These are phyloP conservation scores for Monochamus alternatus DNA, from an alignment of 2,888 invertebrate species.

Conservation along the genomic window DNA sequence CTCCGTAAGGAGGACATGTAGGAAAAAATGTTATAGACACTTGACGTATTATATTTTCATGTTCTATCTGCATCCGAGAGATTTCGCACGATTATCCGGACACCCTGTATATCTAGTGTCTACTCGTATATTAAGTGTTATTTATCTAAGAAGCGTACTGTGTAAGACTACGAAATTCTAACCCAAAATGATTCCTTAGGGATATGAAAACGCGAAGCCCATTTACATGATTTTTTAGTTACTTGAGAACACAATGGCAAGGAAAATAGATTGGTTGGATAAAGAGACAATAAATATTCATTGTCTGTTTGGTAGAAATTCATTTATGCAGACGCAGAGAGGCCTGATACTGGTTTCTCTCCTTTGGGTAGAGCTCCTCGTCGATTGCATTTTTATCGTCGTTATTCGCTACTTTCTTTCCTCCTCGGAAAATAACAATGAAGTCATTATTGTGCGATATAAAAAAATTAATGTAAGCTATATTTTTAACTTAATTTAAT, in stretches of 20 bases:
- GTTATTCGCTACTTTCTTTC: slow-evolving; percentile 19
- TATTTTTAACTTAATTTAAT: neutral
- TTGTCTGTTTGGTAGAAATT: slow-evolving; percentile 48
- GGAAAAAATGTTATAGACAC: no score
- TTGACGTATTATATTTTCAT: no score
- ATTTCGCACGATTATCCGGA: no score
- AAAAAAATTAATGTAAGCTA: neutral
- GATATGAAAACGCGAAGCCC: slow-evolving; percentile 1
- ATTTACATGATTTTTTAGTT: slow-evolving; percentile 34
- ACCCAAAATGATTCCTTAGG: neutral
- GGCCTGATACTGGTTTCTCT: slow-evolving; percentile 41
- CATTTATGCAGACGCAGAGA: slow-evolving; percentile 45
- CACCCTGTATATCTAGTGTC: no score
- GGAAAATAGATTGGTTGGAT: slow-evolving; percentile 20
- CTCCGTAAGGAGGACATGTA: no score
- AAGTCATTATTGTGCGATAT: slow-evolving; percentile 8
- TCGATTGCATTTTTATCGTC: slow-evolving; percentile 10
- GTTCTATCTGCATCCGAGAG: no score
- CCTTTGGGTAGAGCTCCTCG: slow-evolving; percentile 7
- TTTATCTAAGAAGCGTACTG: no score
- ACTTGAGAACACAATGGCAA: slow-evolving; percentile 21
- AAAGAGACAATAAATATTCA: slow-evolving; percentile 50
- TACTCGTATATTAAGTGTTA: no score
- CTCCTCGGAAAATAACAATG: slow-evolving; percentile 16
- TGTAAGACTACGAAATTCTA: no score